These are phyloP conservation scores for Trichechus manatus DNA, from an alignment of 2,113 vertebrate genomes.

Conservation along the genomic window DNA sequence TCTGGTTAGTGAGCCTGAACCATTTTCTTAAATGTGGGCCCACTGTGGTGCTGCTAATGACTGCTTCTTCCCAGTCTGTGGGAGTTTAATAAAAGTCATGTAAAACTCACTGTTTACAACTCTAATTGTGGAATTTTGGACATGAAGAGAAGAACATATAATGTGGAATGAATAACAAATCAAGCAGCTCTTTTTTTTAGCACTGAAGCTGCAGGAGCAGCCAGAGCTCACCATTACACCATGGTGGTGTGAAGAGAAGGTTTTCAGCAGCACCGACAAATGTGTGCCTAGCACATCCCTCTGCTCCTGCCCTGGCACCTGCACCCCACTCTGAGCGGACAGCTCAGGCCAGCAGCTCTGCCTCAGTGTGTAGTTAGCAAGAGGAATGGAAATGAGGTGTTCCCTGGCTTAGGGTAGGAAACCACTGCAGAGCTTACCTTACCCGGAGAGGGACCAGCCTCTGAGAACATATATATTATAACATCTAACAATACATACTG, in stretches of 20 bases:
- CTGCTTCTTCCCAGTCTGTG: constrained; percentile 2
- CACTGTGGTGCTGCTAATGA: neutral
- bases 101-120: constrained; percentile 62
- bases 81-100: constrained; percentile 64
- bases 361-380: constrained; percentile 4
- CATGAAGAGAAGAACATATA: constrained; percentile 73
- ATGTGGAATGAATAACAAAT: constrained; percentile 74
- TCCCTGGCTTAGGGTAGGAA: neutral
- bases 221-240: neutral
- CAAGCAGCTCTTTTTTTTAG: constrained; percentile 63
- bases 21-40: neutral
- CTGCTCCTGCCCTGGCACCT: neutral
- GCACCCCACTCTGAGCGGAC: neutral
- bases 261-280: neutral
- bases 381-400: neutral
- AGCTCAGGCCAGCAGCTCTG: neutral
- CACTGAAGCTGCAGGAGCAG: constrained; percentile 34
- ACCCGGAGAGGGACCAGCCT: neutral
- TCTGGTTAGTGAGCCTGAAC: neutral
- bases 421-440: neutral
- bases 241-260: neutral
- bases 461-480: neutral
- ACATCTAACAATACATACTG: neutral
- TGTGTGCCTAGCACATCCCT: neutral
- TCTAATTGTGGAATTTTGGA: constrained; percentile 72